Evolutionary conservation across 2,113 vertebrate species (phyloP).

Genomic region (Silurus meridionalis): DNA sequence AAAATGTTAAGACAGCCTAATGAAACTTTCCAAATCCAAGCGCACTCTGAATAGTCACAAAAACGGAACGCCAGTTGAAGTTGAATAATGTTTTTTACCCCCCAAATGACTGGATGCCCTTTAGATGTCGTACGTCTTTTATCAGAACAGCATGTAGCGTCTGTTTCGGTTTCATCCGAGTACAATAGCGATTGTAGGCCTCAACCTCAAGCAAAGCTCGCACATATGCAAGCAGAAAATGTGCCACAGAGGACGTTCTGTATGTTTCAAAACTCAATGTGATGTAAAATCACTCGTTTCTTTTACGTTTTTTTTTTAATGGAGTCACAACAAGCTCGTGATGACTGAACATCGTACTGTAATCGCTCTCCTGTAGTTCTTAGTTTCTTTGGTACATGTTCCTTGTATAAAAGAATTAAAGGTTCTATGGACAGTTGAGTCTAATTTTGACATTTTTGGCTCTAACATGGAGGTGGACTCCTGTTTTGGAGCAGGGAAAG

Average conservation of each 20-base stretch:
- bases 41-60: background rate
- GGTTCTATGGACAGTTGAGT: too few species aligned
- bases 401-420: too few species aligned
- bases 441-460: too few species aligned
- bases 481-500: too few species aligned
- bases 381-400: background rate
- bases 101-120: slow-evolving; percentile 28
- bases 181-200: background rate
- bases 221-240: background rate
- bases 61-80: background rate
- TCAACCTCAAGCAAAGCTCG: background rate
- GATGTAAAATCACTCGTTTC: too few species aligned
- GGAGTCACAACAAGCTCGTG: background rate
- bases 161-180: background rate
- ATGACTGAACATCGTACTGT: background rate
- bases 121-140: slow-evolving; percentile 36
- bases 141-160: slow-evolving; percentile 44
- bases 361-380: background rate
- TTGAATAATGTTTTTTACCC: background rate
- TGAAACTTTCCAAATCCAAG: background rate
- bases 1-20: background rate
- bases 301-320: background rate
- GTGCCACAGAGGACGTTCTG: background rate
- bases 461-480: too few species aligned
- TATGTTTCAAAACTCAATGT: too few species aligned